Evolutionary conservation across 2,113 vertebrate species (phyloP).

Genomic region (Sapajus apella): DNA sequence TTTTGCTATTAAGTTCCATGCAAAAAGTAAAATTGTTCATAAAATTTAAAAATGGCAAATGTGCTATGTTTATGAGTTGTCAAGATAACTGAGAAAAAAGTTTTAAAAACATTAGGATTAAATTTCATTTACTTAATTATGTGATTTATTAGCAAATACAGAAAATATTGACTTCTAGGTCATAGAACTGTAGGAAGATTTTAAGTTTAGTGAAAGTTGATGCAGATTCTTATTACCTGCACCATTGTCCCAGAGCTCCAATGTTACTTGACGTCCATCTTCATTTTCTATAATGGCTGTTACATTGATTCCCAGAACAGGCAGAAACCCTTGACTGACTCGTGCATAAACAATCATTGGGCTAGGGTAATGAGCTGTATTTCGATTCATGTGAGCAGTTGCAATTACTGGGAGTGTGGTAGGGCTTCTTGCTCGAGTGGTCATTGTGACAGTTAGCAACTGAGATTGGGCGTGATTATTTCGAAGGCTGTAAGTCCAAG

Average conservation of each 20-base stretch:
- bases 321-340: slow-evolving; percentile 83
- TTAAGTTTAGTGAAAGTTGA: neutral
- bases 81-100: neutral
- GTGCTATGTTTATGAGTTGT: neutral
- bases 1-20: neutral
- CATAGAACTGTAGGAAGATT: neutral
- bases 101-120: neutral
- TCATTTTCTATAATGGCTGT: slow-evolving; percentile 78
- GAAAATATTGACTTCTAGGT: neutral
- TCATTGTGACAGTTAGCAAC: slow-evolving; percentile 77
- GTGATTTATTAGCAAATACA: neutral
- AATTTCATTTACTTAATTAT: neutral
- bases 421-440: slow-evolving; percentile 73
- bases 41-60: neutral
- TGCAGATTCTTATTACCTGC: slow-evolving; percentile 76
- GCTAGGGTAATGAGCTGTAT: slow-evolving; percentile 47
- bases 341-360: slow-evolving; percentile 81
- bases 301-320: slow-evolving; percentile 82
- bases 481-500: slow-evolving; percentile 81
- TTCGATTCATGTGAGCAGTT: slow-evolving; percentile 71
- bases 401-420: slow-evolving; percentile 72
- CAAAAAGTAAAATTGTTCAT: slow-evolving; percentile 14
- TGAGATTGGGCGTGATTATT: slow-evolving; percentile 63
- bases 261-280: neutral
- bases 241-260: slow-evolving; percentile 83